phyloP scores from a whole-genome alignment of 2,797 vertebrate genomes.

The Euphonia xanthogaster region DNA sequence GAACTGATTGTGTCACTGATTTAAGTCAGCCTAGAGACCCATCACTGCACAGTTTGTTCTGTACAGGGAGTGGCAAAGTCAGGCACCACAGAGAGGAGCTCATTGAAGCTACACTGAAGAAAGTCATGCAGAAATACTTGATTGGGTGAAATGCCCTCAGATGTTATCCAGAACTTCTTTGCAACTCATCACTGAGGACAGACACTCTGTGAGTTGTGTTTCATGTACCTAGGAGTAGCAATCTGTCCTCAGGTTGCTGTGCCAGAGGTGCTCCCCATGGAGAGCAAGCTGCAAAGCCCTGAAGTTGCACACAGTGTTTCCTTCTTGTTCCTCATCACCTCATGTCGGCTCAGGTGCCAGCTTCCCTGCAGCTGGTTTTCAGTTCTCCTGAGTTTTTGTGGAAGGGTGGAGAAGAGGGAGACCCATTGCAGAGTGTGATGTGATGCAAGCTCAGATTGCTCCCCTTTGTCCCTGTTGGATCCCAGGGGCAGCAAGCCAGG shows the following conservation, averaged over 20 bases:
- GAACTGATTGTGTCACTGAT: not conserved
- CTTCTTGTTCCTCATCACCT: not conserved
- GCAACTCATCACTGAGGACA: not conserved
- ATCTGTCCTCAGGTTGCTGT: too few species aligned
- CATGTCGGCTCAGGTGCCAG: rapidly evolving
- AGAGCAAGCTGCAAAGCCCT: not conserved
- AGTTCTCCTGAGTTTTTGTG: not conserved
- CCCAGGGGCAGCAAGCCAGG: not conserved
- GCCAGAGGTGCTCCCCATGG: not conserved
- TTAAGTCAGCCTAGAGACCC: not conserved
- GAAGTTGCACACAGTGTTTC: not conserved
- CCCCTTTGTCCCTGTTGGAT: rapidly evolving
- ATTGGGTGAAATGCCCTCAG: not conserved
- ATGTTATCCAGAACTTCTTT: not conserved
- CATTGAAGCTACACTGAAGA: not conserved
- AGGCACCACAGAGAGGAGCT: not conserved
- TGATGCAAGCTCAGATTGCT: not conserved
- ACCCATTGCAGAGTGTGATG: rapidly evolving
- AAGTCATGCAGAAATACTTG: not conserved
- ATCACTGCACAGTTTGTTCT: too few species aligned
- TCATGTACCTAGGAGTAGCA: rapidly evolving
- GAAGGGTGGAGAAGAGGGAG: not conserved
- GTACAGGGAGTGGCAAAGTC: not conserved
- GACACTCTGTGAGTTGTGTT: rapidly evolving
- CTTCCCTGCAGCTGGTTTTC: not conserved